Evolutionary conservation across 1,140 invertebrate genomes (phyloP), one percentile per base, ranked within the genome.

Genomic region (Drosophila mauritiana): DNA sequence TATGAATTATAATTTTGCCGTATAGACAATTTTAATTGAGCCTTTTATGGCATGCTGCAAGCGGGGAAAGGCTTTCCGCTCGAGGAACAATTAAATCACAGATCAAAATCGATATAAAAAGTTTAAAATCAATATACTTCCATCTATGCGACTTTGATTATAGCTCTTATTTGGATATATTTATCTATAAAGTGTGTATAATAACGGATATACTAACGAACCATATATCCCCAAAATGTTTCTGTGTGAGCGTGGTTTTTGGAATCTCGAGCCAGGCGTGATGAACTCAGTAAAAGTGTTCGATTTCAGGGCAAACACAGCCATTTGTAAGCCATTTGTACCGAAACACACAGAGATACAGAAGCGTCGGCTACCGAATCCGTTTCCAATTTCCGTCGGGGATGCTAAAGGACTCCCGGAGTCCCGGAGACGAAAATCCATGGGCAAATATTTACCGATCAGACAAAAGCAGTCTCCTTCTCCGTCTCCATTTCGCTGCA

Each of bases 11-110:
- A 90, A 90, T 90, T 86, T 86, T 67, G 72, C 65, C 68, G 74
- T 90, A 90, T 90, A 90, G 86, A 86, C 86, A 90, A 82, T 90
- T 90, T 90, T 90, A 90, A 90, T 90, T 90, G 86, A 81, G 86
- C 86, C 82, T 90, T 90, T 90, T 90, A 90, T 90, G 75, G 78
- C 12, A 46, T 53, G 45, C 22, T 13, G 61, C 12, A 36, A 10
- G 36, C 39, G 27, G 7, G 40, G 20, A 20, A 55, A 6, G 17
- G n/a, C 36, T 15, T 3, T 10, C 48, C 17, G 17, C 17, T 17
- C 8, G n/a, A 1, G 27, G 17, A 51, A 56, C 7, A 25, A 37
- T 25, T n/a, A 39, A 13, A 12, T 25, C n/a, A 37, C 3, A 20
- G n/a, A 37, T 37, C n/a, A 10, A 11, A 36, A 34, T 22, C 4